Conservation (phyloP, 1,140 invertebrate species). For the Cotesia vestalis region DNA sequence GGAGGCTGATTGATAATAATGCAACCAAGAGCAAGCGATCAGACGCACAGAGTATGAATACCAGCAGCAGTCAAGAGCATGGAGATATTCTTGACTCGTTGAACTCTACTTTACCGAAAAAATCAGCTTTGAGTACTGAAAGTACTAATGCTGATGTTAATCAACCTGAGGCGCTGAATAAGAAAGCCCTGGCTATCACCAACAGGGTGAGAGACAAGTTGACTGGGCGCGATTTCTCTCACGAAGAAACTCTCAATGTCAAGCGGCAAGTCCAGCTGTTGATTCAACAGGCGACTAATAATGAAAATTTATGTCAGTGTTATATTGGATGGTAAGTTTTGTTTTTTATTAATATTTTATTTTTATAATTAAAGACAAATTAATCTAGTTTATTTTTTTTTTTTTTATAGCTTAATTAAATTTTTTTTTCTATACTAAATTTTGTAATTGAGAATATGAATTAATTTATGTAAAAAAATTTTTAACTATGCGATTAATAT, state of each 20-base stretch:
- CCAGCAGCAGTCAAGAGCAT: conserved; percentile 61
- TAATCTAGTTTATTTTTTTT: too few relatives aligned
- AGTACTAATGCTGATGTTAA: conserved; percentile 63
- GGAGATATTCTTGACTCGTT: conserved; percentile 67
- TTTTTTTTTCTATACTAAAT: too few relatives aligned
- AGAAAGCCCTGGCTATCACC: conserved; percentile 90
- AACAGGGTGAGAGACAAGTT: conserved; percentile 93
- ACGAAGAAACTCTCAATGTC: conserved; percentile 81
- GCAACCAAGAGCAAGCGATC: conserved; percentile 68
- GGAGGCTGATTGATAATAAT: conserved; percentile 89
- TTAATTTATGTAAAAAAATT: background rate
- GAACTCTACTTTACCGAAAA: conserved; percentile 66
- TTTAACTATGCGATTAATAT: background rate
- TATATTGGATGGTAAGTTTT: conserved; percentile 93
- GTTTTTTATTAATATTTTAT: background rate
- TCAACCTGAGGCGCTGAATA: conserved; percentile 86
- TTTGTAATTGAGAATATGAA: too few relatives aligned
- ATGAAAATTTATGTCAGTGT: conserved; percentile 99
- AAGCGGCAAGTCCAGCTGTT: conserved; percentile 92
- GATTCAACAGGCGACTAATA: conserved; percentile 96
- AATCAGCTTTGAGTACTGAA: conserved; percentile 64
- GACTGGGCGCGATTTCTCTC: conserved; percentile 89
- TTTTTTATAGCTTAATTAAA: too few relatives aligned
- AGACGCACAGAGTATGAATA: conserved; percentile 63
- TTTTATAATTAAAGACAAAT: too few relatives aligned